These are phyloP conservation scores for Polypedilum pembai DNA, from an alignment of 1,140 invertebrate genomes.

Conservation along the genomic window DNA sequence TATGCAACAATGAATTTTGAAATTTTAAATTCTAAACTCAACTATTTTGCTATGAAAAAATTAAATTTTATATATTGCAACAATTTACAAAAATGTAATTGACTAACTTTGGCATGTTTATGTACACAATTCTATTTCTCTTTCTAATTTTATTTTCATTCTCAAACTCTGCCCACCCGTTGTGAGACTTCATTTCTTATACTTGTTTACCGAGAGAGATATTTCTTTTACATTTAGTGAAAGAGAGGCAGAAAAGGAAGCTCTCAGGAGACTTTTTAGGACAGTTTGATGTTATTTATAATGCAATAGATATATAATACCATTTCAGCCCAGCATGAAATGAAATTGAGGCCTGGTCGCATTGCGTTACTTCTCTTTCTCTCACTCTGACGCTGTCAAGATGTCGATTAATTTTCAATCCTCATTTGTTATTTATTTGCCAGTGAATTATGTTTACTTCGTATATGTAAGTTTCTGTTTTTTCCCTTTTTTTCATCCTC, in stretches of 20 bases:
- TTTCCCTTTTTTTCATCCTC: neutral
- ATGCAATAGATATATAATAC: constrained; percentile 19
- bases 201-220: no score
- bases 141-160: no score
- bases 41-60: no score
- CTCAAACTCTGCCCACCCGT: no score
- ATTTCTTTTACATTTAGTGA: no score
- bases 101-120: neutral
- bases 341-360: neutral
- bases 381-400: neutral
- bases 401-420: constrained; percentile 18
- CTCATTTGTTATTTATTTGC: constrained; percentile 13
- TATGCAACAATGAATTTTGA: no score
- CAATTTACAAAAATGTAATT: neutral
- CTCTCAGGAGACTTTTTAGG: constrained; percentile 11
- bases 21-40: no score
- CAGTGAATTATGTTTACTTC: constrained; percentile 5
- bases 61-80: no score
- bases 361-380: neutral
- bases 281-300: constrained; percentile 19
- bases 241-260: neutral
- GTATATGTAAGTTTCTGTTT: no score
- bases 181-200: no score
- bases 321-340: constrained; percentile 4
- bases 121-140: neutral